Conservation (phyloP, 2,113 vertebrate species). For the Dunckerocampus dactyliophorus region DNA sequence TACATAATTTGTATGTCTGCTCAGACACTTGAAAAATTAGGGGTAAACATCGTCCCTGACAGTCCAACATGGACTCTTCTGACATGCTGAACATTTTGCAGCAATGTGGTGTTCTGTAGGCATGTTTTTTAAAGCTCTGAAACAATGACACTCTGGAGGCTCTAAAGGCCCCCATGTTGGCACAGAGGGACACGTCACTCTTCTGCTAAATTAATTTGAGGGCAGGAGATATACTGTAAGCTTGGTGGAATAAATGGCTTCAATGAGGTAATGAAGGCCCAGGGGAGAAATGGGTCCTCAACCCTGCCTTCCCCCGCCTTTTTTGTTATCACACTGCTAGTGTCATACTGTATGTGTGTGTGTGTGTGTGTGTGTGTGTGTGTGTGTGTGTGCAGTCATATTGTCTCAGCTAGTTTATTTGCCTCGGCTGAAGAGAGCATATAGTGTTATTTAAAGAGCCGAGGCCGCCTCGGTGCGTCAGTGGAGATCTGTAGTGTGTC, state of each 20-base stretch:
- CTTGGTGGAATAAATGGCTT: conserved; percentile 52
- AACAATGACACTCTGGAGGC: conserved; percentile 17
- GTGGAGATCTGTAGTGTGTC: conserved; percentile 18
- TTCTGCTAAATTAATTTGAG: conserved; percentile 47
- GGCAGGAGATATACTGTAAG: conserved; percentile 27
- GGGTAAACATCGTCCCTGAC: no score
- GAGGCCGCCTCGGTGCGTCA: conserved; percentile 13
- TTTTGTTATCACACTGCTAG: conserved; percentile 3
- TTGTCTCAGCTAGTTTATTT: conserved; percentile 23
- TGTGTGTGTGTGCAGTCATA: background rate
- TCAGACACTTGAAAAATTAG: no score
- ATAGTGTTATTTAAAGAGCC: conserved; percentile 31
- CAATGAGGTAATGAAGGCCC: conserved; percentile 62
- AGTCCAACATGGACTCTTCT: background rate
- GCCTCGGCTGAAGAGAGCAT: conserved; percentile 27
- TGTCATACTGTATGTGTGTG: background rate
- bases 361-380: conserved; percentile 8
- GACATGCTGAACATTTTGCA: conserved; percentile 8
- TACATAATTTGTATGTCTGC: no score
- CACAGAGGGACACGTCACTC: conserved; percentile 29
- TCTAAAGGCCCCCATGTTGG: conserved; percentile 9
- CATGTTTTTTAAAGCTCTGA: conserved; percentile 1
- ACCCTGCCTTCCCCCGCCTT: background rate
- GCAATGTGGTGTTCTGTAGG: background rate
- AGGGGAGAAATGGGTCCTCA: conserved; percentile 40